A percentile compares a stretch with the other conserved stretches of the same genome.
phyloP scores from a whole-genome alignment of 2,888 invertebrate species.

The Aphidius colemani region DNA sequence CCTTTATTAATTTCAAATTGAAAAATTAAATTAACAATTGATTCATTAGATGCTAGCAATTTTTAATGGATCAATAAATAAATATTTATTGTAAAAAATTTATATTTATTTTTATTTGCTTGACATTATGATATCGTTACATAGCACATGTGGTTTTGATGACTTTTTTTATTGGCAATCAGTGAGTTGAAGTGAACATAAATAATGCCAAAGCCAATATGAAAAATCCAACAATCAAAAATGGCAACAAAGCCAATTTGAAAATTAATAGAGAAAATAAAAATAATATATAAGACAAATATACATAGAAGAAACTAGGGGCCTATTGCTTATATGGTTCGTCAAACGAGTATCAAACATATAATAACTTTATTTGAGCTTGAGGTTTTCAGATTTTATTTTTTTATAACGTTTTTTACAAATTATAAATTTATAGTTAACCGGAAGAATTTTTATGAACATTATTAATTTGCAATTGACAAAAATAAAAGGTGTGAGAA shows the following conservation, averaged over 20 bases:
- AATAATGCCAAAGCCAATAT: neutral
- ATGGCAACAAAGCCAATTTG: slow-evolving; percentile 5
- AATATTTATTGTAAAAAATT: too few relatives aligned
- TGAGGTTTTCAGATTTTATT: slow-evolving; percentile 13
- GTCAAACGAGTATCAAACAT: neutral
- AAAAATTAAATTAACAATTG: too few relatives aligned
- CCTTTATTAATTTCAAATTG: too few relatives aligned
- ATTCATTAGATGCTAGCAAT: too few relatives aligned
- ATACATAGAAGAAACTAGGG: neutral
- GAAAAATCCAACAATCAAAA: neutral
- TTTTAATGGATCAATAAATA: too few relatives aligned
- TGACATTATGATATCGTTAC: too few relatives aligned
- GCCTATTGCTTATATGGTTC: slow-evolving; percentile 10
- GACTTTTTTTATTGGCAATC: too few relatives aligned
- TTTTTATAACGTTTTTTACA: too few relatives aligned
- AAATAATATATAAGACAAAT: neutral
- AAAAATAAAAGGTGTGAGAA: slow-evolving; percentile 18
- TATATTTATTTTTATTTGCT: too few relatives aligned
- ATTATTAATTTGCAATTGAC: neutral
- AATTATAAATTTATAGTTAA: slow-evolving; percentile 10
- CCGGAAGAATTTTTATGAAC: slow-evolving; percentile 17
- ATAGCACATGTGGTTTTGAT: too few relatives aligned
- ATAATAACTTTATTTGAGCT: slow-evolving; percentile 18
- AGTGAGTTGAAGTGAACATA: neutral
- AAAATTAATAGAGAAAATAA: neutral